Percentiles rank a stretch among this genome's conserved stretches.
Evolutionary conservation across 2,888 invertebrate species (phyloP).

Genomic region (Maniola hyperantus): DNA sequence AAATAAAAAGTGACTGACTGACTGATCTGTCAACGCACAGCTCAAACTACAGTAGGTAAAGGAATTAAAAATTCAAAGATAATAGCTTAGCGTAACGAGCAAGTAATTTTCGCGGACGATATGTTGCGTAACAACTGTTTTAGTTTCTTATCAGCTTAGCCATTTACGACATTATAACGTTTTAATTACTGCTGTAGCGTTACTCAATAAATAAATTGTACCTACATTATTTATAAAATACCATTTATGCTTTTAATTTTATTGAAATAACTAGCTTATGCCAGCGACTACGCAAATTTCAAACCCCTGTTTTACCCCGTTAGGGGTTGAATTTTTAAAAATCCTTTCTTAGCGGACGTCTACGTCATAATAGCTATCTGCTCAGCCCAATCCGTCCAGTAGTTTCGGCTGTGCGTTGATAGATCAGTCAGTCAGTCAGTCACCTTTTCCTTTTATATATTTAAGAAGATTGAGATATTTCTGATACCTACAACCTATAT

Average conservation of each 20-base stretch:
- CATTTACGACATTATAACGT: conserved; percentile 4
- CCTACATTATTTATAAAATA: background rate
- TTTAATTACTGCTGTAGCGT: background rate
- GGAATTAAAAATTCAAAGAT: background rate
- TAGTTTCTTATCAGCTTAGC: conserved; percentile 17
- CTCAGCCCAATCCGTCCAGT: too few species aligned
- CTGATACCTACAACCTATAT: background rate
- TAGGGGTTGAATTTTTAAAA: too few species aligned
- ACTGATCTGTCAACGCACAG: too few species aligned
- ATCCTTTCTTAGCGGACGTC: too few species aligned
- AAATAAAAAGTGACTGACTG: too few species aligned
- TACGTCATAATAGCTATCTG: too few species aligned
- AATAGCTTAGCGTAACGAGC: background rate
- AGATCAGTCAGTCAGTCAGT: too few species aligned
- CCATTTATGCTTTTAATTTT: background rate
- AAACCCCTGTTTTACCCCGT: too few species aligned
- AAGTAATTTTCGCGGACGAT: conserved; percentile 2
- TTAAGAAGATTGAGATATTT: background rate
- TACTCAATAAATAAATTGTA: background rate
- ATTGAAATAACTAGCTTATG: background rate
- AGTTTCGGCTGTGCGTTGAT: too few species aligned
- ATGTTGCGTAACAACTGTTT: conserved; percentile 14
- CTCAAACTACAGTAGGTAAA: background rate
- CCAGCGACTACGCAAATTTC: too few species aligned
- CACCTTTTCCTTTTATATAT: too few species aligned